These are phyloP conservation scores for Leptobrachium ailaonicum DNA, from an alignment of 2,113 vertebrate species.

Conservation along the genomic window DNA sequence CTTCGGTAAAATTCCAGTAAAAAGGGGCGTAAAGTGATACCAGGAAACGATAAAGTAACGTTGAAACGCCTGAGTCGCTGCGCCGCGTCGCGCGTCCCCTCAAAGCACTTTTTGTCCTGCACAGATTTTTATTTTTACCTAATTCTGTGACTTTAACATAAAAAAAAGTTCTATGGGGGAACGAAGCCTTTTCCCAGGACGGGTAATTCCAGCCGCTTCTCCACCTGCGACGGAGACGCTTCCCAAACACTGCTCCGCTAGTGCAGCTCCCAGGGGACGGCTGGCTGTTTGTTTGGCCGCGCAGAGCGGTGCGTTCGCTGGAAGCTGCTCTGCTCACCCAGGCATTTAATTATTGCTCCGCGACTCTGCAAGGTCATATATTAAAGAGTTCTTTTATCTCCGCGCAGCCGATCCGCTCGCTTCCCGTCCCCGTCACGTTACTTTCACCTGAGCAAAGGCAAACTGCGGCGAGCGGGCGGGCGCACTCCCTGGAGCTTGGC, in stretches of 20 bases:
- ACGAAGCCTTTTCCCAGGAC: background rate
- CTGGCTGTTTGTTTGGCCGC: conserved; percentile 74
- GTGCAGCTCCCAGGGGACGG: conserved; percentile 55
- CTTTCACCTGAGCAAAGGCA: conserved; percentile 73
- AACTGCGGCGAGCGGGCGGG: conserved; percentile 67
- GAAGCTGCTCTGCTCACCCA: conserved; percentile 69
- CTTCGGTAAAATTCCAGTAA: too few relatives aligned
- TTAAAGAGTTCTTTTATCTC: conserved; percentile 78
- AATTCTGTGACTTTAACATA: too few relatives aligned
- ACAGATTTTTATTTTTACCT: too few relatives aligned
- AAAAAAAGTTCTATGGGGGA: too few relatives aligned
- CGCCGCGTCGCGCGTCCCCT: too few relatives aligned
- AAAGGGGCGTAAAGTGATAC: too few relatives aligned
- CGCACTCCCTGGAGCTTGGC: conserved; percentile 64
- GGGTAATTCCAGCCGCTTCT: background rate
- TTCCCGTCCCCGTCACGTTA: conserved; percentile 72
- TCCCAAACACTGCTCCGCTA: background rate
- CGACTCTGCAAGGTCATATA: conserved; percentile 75
- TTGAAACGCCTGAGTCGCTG: too few relatives aligned
- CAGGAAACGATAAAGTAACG: too few relatives aligned
- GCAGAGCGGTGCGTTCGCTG: conserved; percentile 71
- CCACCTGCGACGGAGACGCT: background rate
- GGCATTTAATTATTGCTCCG: conserved; percentile 78
- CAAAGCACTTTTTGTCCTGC: too few relatives aligned
- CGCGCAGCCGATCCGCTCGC: conserved; percentile 68